phyloP scores from a whole-genome alignment of 2,888 invertebrate genomes.

The Dryococelus australis region DNA sequence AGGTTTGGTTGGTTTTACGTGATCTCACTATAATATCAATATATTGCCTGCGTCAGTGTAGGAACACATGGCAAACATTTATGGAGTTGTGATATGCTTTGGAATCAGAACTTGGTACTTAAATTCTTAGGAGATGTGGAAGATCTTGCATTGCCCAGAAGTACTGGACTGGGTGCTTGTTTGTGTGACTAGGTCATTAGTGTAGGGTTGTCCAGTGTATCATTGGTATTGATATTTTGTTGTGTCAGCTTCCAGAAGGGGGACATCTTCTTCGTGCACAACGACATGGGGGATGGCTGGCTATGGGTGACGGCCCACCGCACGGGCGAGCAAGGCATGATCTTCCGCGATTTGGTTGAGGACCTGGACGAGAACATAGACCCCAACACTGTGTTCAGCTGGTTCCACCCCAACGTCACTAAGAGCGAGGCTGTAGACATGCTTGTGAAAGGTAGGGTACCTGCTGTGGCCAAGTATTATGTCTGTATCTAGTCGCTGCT shows the following conservation, averaged over 20 bases:
- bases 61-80: no score
- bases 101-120: no score
- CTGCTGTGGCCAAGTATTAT: not conserved
- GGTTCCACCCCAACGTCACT: conserved; percentile 96
- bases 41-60: no score
- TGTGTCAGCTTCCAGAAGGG: conserved; percentile 85
- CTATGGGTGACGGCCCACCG: conserved; percentile 96
- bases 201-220: no score
- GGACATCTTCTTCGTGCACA: conserved; percentile 95
- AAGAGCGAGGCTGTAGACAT: conserved; percentile 97
- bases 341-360: conserved; percentile 93
- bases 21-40: no score
- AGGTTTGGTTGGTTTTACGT: no score
- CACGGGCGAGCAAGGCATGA: conserved; percentile 83
- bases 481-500: no score
- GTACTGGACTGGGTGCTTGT: no score
- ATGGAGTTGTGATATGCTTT: no score
- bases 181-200: no score
- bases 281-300: conserved; percentile 98
- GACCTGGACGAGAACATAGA: conserved; percentile 92
- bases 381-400: conserved; percentile 94
- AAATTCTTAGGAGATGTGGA: no score
- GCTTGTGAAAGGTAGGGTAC: conserved; percentile 81
- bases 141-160: no score
- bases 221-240: not conserved